phyloP scores from a whole-genome alignment of 35 echinoderm and acorn worm genomes.

The Amphiura filiformis region DNA sequence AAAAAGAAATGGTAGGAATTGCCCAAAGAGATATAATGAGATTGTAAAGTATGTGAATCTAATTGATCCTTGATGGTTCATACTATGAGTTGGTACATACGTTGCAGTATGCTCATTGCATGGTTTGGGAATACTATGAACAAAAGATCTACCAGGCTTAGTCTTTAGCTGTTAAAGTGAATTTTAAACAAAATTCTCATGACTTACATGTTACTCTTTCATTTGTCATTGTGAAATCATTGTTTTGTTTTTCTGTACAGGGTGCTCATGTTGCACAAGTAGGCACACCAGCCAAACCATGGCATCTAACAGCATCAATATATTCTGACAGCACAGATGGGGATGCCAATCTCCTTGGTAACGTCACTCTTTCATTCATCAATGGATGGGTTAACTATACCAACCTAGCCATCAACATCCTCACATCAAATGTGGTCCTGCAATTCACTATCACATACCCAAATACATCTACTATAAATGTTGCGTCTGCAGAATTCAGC shows the following conservation, averaged over 20 bases:
- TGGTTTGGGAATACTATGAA: too few species aligned
- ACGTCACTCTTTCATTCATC: slow-evolving; percentile 63
- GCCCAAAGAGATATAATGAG: too few species aligned
- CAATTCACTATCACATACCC: slow-evolving; percentile 74
- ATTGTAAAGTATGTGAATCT: too few species aligned
- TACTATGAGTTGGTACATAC: too few species aligned
- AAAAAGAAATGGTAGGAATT: too few species aligned
- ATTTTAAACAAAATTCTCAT: too few species aligned
- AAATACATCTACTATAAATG: slow-evolving; percentile 50
- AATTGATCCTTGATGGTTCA: too few species aligned
- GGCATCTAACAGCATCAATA: slow-evolving; percentile 66
- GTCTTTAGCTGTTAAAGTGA: too few species aligned
- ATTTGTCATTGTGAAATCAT: too few species aligned
- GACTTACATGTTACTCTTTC: too few species aligned
- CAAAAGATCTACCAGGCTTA: too few species aligned
- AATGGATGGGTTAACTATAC: slow-evolving; percentile 82
- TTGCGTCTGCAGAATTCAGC: slow-evolving; percentile 48
- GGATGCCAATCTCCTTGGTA: slow-evolving; percentile 42
- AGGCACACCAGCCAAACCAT: slow-evolving; percentile 63
- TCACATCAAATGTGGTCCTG: slow-evolving; percentile 50
- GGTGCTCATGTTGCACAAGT: slow-evolving; percentile 59
- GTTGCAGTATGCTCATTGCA: too few species aligned
- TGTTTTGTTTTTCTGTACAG: slow-evolving; percentile 29
- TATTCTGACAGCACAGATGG: slow-evolving; percentile 3
- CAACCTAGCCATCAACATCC: slow-evolving; percentile 50